These are phyloP conservation scores for Arizona elegans DNA, from an alignment of 2,113 vertebrate genomes.

Conservation along the genomic window DNA sequence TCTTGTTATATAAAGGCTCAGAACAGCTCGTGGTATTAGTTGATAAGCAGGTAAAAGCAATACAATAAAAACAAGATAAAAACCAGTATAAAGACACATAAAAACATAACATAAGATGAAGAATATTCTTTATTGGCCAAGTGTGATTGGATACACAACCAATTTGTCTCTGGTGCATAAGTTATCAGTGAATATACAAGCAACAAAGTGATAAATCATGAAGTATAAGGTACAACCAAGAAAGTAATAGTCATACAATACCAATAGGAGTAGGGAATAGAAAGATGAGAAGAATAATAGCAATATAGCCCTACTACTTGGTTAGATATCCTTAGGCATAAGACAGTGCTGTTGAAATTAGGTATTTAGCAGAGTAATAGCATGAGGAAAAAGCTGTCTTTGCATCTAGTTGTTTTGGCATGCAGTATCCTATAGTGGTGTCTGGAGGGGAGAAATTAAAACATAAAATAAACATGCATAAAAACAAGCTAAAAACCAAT, in stretches of 20 bases:
- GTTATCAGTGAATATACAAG: not conserved
- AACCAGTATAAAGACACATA: not conserved
- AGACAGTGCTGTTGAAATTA: not conserved
- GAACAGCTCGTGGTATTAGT: not conserved
- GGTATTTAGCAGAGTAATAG: not conserved
- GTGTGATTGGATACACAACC: not conserved
- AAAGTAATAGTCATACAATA: not conserved
- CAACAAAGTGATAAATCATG: not conserved
- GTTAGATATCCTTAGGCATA: not conserved
- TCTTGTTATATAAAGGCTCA: not conserved
- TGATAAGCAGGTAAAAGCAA: not conserved
- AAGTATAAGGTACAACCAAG: not conserved
- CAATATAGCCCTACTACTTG: not conserved
- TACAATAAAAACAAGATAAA: not conserved
- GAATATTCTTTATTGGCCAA: not conserved
- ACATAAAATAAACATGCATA: not conserved
- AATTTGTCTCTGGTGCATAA: not conserved
- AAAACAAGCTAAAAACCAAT: not conserved
- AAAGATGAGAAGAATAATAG: not conserved
- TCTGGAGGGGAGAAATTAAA: too few species aligned
- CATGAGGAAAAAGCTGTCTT: not conserved
- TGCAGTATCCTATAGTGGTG: too few species aligned
- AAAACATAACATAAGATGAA: not conserved
- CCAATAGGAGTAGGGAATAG: not conserved
- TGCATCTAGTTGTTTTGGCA: not conserved